These are phyloP conservation scores for Hermetia illucens DNA, from an alignment of 1,140 invertebrate species.

Conservation along the genomic window DNA sequence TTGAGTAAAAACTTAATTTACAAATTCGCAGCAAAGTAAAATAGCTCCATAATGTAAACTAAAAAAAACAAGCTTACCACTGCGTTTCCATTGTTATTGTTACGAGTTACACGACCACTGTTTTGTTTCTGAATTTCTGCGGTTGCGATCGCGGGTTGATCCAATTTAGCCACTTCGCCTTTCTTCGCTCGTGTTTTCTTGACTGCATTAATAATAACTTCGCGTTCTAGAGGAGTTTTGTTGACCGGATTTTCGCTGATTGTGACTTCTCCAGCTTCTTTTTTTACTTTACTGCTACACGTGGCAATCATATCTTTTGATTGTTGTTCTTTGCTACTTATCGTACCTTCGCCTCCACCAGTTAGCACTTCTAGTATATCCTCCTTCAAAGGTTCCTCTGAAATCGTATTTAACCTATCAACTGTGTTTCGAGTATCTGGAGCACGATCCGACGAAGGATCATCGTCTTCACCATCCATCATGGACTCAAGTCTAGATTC, in stretches of 20 bases:
- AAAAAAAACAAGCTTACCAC: background rate
- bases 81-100: background rate
- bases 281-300: background rate
- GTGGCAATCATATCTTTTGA: no score
- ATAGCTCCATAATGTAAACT: no score
- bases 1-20: no score
- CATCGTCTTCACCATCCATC: slow-evolving; percentile 18
- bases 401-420: background rate
- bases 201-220: no score
- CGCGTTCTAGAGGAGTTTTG: no score
- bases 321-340: background rate
- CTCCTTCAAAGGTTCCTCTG: slow-evolving; percentile 20
- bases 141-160: no score
- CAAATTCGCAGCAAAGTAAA: no score
- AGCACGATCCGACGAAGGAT: background rate
- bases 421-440: background rate
- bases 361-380: slow-evolving; percentile 25
- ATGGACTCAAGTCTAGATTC: slow-evolving; percentile 25
- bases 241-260: no score
- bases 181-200: no score
- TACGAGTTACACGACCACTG: background rate
- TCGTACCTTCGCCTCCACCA: slow-evolving; percentile 12
- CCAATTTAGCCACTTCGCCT: no score
- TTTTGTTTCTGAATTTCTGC: no score
- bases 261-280: background rate